Evolutionary conservation across 2,797 vertebrate genomes (phyloP).

Genomic region (Lates japonicus): DNA sequence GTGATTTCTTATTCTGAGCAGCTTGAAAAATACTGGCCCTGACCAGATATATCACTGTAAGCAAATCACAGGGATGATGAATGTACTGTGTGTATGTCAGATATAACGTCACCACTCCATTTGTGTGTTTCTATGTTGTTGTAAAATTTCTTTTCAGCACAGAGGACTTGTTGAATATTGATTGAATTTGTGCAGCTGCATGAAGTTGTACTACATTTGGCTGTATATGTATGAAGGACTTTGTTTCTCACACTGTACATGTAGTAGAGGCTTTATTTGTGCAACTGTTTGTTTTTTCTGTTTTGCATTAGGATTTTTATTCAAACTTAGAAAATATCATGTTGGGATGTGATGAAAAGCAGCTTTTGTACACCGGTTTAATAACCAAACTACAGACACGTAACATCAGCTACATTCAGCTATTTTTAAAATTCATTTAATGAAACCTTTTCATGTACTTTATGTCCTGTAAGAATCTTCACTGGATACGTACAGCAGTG

Average conservation of each 20-base stretch:
- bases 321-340: background rate
- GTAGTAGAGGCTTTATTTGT: background rate
- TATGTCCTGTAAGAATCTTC: background rate
- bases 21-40: conserved; percentile 41
- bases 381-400: background rate
- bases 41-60: background rate
- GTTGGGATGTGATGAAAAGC: background rate
- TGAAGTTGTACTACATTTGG: conserved; percentile 22
- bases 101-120: conserved; percentile 15
- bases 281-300: background rate
- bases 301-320: conserved; percentile 8
- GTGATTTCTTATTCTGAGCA: conserved; percentile 29
- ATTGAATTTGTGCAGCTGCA: conserved; percentile 23
- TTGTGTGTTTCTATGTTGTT: conserved; percentile 10
- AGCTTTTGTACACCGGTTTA: background rate
- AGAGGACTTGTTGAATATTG: conserved; percentile 14
- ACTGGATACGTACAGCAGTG: background rate
- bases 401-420: background rate
- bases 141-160: conserved; percentile 15
- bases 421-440: background rate
- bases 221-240: conserved; percentile 30
- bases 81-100: conserved; percentile 49
- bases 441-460: background rate
- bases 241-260: conserved; percentile 15
- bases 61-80: conserved; percentile 44